phyloP scores from a whole-genome alignment of 1,140 invertebrate genomes.

The Drosophila hydei region DNA sequence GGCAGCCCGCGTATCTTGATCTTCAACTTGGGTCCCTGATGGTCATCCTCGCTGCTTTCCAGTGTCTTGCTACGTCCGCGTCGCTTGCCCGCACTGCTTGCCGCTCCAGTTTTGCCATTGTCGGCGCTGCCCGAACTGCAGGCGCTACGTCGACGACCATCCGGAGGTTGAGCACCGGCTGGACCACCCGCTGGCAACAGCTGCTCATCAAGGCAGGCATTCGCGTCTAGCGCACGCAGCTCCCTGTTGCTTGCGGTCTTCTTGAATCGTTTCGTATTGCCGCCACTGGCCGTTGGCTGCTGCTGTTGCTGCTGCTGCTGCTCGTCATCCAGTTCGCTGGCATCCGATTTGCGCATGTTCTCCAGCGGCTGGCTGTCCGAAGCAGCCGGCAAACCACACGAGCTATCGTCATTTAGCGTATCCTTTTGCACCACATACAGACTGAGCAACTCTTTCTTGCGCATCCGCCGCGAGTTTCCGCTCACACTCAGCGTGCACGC shows the following conservation, averaged over 20 bases:
- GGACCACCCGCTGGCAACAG: constrained; percentile 84
- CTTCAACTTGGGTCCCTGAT: constrained; percentile 89
- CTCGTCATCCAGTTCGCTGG: constrained; percentile 66
- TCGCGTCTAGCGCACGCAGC: constrained; percentile 83
- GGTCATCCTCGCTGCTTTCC: constrained; percentile 83
- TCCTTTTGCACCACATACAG: constrained; percentile 93
- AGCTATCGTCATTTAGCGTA: constrained; percentile 91
- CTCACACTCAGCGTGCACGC: constrained; percentile 39
- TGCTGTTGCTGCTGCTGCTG: constrained; percentile 16
- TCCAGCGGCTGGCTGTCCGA: constrained; percentile 60
- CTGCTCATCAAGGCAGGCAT: constrained; percentile 59
- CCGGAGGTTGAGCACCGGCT: constrained; percentile 32
- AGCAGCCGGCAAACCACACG: constrained; percentile 83
- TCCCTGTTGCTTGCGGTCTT: constrained; percentile 84
- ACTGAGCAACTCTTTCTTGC: constrained; percentile 93
- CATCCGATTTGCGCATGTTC: constrained; percentile 66
- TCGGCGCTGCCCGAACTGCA: constrained; percentile 83
- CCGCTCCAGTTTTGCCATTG: constrained; percentile 69
- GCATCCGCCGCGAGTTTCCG: constrained; percentile 90
- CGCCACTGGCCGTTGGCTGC: constrained; percentile 85
- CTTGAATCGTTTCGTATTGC: constrained; percentile 85
- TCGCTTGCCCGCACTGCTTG: constrained; percentile 75
- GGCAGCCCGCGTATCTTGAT: constrained; percentile 89
- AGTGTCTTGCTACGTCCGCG: constrained; percentile 82
- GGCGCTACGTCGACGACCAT: constrained; percentile 84